Evolutionary conservation across 1,140 invertebrate species (phyloP), one percentile per base, ranked within the genome.

Genomic region (Papilio polytes): DNA sequence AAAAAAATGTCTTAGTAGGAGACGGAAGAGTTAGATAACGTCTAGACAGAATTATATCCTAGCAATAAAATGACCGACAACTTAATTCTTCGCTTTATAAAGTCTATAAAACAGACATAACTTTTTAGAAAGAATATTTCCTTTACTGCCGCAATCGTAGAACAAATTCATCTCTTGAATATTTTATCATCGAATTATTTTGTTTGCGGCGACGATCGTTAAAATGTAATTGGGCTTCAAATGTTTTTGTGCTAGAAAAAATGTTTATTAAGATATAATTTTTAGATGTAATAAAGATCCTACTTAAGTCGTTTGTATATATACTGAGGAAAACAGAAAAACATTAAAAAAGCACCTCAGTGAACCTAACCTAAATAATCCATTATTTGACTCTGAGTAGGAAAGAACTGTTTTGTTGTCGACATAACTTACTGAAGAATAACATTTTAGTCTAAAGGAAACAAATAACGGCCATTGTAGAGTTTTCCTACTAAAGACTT

Each of bases 151-250:
- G 26, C 59, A 66, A 66, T 66, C 59, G 59, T 26, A 12, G 59
- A 66, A 66, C 22, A 66, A 70, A 31, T 70, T 70, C 13, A 36
- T 70, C 63, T 70, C 63, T 70, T 70, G 26, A 70, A 70, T 70
- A 70, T 36, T 70, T 70, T 70, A 31, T 31, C 63, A 31, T 6
- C 22, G 18, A 31, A 66, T 31, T 36, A 36, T 70, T 70, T 70
- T 70, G 63, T 70, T 70, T 70, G 63, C 13, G 63, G 26, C 31
- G 26, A 70, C 26, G 36, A 70, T 70, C 63, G 63, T 70, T 70
- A 66, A 66, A 66, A 13, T 66, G 63, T 66, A 66, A 66, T 66
- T 66, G 63, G 63, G 12, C 63, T 31, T 31, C 22, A 66, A 66
- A 15, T 66, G 13, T 66, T 66, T 66, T 66, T 66, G 22, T 66